Evolutionary conservation across 2,113 vertebrate species (phyloP).

Genomic region (Eublepharis macularius): DNA sequence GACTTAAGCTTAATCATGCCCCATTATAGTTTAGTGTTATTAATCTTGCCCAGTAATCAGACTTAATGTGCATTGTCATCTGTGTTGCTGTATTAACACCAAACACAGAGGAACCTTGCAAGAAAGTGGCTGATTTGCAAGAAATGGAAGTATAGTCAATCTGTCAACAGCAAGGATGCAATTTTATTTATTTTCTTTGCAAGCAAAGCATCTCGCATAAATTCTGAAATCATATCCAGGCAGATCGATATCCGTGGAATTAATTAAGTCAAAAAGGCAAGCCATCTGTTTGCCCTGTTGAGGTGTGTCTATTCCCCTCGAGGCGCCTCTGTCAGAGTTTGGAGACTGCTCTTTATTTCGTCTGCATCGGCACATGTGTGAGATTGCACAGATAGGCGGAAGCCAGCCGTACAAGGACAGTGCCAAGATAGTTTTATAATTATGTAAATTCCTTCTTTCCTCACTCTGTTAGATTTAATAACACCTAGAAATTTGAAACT

Average conservation of each 20-base stretch:
- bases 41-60: background rate
- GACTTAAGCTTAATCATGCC: background rate
- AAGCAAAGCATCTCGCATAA: background rate
- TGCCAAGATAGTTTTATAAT: constrained; percentile 16
- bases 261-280: constrained; percentile 18
- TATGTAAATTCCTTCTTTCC: constrained; percentile 6
- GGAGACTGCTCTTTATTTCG: constrained; percentile 19
- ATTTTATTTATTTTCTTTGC: background rate
- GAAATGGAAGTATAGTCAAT: background rate
- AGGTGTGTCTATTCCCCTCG: constrained; percentile 25
- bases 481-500: background rate
- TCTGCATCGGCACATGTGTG: background rate
- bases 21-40: background rate
- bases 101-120: background rate
- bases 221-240: background rate
- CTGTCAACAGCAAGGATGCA: background rate
- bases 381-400: constrained; percentile 1
- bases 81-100: background rate
- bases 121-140: background rate
- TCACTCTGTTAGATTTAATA: background rate
- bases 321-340: constrained; percentile 29
- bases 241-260: constrained; percentile 19
- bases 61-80: background rate
- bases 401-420: background rate
- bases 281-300: background rate